These are phyloP conservation scores for Lasius fuliginosus DNA, from an alignment of 2,888 invertebrate species.

Conservation along the genomic window DNA sequence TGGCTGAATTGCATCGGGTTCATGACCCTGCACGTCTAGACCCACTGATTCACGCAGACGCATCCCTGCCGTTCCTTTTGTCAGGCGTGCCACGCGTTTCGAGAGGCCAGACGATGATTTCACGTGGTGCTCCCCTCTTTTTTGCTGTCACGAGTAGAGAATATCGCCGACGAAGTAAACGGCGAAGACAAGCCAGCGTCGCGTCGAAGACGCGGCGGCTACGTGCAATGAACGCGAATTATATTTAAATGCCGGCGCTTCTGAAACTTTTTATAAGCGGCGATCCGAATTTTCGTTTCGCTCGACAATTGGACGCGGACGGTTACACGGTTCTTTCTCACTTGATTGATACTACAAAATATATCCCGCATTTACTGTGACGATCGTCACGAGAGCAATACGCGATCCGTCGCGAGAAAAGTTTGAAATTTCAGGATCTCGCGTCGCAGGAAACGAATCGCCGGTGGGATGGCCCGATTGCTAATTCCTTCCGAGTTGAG, in stretches of 20 bases:
- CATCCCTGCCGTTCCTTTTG: conserved; percentile 68
- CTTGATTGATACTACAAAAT: background rate
- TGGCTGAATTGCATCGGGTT: conserved; percentile 79
- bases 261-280: background rate
- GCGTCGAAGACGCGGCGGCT: conserved; percentile 13
- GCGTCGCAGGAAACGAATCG: conserved; percentile 70
- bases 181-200: conserved; percentile 37
- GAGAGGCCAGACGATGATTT: conserved; percentile 79
- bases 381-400: background rate
- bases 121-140: conserved; percentile 63
- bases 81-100: conserved; percentile 76
- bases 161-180: conserved; percentile 69
- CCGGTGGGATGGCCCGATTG: conserved; percentile 70
- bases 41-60: conserved; percentile 79
- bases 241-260: conserved; percentile 41
- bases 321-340: background rate
- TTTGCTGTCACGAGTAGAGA: conserved; percentile 58
- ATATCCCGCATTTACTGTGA: conserved; percentile 8
- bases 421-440: conserved; percentile 59
- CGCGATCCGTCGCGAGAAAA: conserved; percentile 20
- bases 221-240: conserved; percentile 16
- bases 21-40: conserved; percentile 80
- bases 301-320: conserved; percentile 3
- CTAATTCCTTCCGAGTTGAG: conserved; percentile 75
- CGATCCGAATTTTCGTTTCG: conserved; percentile 1